Evolutionary conservation across 2,113 vertebrate species (phyloP), one percentile per base, ranked within the genome.

Genomic region (Brachyistius frenatus): DNA sequence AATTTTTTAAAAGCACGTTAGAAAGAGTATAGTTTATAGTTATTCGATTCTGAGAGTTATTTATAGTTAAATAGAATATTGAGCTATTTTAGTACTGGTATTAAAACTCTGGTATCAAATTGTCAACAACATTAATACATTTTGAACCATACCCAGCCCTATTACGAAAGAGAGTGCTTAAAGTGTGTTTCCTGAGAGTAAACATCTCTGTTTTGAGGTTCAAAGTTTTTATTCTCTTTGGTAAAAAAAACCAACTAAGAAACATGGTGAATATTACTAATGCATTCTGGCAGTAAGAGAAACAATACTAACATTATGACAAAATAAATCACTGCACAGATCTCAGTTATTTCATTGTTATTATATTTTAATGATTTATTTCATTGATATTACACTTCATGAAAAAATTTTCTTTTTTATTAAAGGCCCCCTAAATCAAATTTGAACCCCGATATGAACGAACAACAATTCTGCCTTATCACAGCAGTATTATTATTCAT

Each of bases 301-400:
- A 56, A 8, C 35, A 64, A 31, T 23, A 23, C 23, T 23, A 23
- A 23, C 23, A 23, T 64, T 37, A 54, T 33, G 61, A 56, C 11
- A 50, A 74, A 84, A 89, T 87, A 62, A 83, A 81, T 66, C 2
- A 32, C 46, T 31, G 65, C 33, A 66, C 23, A 65, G 8, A 74
- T 44, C 35, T 41, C 39, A 30, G 30, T 49, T 61, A 60, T 84
- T 62, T 60, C 9, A 39, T 64, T 52, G 7, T 73, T 53, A 7
- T 6, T 36, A 58, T 47, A 14, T 54, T 65, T 9, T 56, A 10
- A 66, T 39, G 4, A 66, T 36, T 41, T 2, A 50, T 50, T 64
- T 32, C 5, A 46, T 9, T 46, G 8, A 66, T 13, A 9, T 47
- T 14, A 16, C n/a, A 55, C 52, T 2, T 31, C 4, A 14, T 73